Evolutionary conservation across 2,113 vertebrate genomes (phyloP), one percentile per base, ranked within the genome.

Genomic region (Chascanopsetta lugubris): DNA sequence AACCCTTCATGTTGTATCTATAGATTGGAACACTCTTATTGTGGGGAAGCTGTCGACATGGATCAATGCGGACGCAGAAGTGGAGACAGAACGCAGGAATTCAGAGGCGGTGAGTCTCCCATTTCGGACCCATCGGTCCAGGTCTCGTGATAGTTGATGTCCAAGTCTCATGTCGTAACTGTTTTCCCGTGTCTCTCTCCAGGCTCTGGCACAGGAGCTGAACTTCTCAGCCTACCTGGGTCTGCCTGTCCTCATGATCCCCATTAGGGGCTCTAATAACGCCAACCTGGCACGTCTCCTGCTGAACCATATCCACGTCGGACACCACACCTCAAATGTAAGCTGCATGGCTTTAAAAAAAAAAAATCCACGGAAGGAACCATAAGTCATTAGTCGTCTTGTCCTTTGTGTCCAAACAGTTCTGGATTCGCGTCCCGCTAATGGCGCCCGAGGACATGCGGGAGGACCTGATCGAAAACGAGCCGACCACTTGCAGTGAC

Each of bases 21-120:
- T n/a, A 97, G 96, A 97, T 73, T 97, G 96, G 96, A 96, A 95
- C 80, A 97, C 95, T 0, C 92, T 97, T 43, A 94, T 97, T 67
- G 96, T 97, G 56, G 96, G 96, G 18, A 97, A 97, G 84, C 92
- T 97, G 20, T 97, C 96, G 2, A 90, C 90, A 15, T 97, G 96
- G 96, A 95, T 97, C 59, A 84, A 94, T 4, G 88, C 93, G 2
- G 95, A 97, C 82, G 94, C 95, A 1, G 93, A 94, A 67, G 85
- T 94, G 55, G 91, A 94, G 67, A 90, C 85, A 6, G 92, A 94
- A 36, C 93, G 95, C 59, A 92, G 91, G 76, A 97, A 95, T 84
- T 95, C 96, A 0, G 95, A 97, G 71, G 91, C 90, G n/a, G 96
- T 96, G 88, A 93, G 94, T 82, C 45, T 1, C 2, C 50, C 5